Evolutionary conservation across 2,797 vertebrate genomes (phyloP).

Genomic region (Sebastes itinus): DNA sequence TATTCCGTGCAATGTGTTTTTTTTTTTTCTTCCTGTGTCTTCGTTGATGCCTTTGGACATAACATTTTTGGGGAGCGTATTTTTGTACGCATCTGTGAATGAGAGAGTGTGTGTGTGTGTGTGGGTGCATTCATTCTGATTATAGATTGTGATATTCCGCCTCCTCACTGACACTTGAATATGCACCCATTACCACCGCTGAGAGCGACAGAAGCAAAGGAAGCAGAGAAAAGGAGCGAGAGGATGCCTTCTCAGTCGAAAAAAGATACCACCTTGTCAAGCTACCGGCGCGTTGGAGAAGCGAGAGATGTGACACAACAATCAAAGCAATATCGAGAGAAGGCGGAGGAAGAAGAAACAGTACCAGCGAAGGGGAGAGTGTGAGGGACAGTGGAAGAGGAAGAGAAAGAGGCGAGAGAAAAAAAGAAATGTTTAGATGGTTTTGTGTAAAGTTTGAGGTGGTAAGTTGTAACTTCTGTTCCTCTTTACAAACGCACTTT

Average conservation of each 20-base stretch:
- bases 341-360: neutral
- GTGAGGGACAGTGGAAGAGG: too few relatives aligned
- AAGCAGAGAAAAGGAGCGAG: conserved; percentile 15
- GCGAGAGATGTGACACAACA: neutral
- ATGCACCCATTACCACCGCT: conserved; percentile 14
- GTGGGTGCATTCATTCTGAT: conserved; percentile 30
- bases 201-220: conserved; percentile 1
- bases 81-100: conserved; percentile 36
- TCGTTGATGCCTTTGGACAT: conserved; percentile 20
- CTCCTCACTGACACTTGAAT: conserved; percentile 41
- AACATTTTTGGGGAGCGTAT: neutral
- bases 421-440: neutral
- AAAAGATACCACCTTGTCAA: conserved; percentile 21
- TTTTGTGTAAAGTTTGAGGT: neutral
- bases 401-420: neutral
- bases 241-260: conserved; percentile 21
- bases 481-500: neutral
- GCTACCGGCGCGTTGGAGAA: neutral
- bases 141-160: conserved; percentile 46
- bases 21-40: neutral
- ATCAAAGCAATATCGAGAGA: conserved; percentile 25
- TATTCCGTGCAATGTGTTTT: conserved; percentile 10
- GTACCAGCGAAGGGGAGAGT: neutral
- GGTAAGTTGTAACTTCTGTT: neutral
- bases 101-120: neutral